Percentiles rank a stretch among this genome's conserved stretches.
Conservation (phyloP, 2,888 invertebrate species). For the Aplocera efformata region DNA sequence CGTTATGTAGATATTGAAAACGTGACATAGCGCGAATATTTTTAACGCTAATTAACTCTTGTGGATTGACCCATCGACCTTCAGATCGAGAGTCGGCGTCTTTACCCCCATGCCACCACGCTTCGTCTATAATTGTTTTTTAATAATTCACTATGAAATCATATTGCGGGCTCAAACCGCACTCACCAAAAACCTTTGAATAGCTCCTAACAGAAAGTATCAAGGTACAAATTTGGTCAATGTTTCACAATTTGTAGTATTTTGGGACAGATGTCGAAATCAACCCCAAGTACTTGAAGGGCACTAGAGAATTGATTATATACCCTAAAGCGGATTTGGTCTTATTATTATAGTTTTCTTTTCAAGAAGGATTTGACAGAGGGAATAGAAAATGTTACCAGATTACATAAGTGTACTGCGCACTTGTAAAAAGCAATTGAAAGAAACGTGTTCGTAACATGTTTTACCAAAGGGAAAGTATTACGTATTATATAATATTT, state of each 20-base stretch:
- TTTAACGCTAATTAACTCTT: too few relatives aligned
- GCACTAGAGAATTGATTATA: slow-evolving; percentile 71
- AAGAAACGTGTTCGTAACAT: too few relatives aligned
- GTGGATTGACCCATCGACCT: too few relatives aligned
- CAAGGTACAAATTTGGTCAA: slow-evolving; percentile 28
- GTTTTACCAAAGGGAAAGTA: too few relatives aligned
- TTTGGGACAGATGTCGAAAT: slow-evolving; percentile 68
- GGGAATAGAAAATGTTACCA: slow-evolving; percentile 30
- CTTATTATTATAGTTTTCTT: slow-evolving; percentile 69
- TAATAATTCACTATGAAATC: slow-evolving; percentile 43
- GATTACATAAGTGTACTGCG: slow-evolving; percentile 29
- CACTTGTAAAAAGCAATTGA: slow-evolving; percentile 14
- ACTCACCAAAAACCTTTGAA: slow-evolving; percentile 6
- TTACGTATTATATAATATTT: too few relatives aligned
- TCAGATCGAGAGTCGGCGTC: too few relatives aligned
- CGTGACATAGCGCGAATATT: too few relatives aligned
- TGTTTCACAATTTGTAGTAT: slow-evolving; percentile 26
- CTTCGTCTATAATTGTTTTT: slow-evolving; percentile 32
- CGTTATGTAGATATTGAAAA: too few relatives aligned
- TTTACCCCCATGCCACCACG: too few relatives aligned
- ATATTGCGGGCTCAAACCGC: slow-evolving; percentile 37
- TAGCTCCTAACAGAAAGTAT: background rate
- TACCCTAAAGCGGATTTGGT: slow-evolving; percentile 70
- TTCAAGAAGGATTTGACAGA: slow-evolving; percentile 30
- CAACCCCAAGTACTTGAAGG: slow-evolving; percentile 63